Conservation (phyloP, 2,888 invertebrate species). For the Rugalucina vietnamica region DNA sequence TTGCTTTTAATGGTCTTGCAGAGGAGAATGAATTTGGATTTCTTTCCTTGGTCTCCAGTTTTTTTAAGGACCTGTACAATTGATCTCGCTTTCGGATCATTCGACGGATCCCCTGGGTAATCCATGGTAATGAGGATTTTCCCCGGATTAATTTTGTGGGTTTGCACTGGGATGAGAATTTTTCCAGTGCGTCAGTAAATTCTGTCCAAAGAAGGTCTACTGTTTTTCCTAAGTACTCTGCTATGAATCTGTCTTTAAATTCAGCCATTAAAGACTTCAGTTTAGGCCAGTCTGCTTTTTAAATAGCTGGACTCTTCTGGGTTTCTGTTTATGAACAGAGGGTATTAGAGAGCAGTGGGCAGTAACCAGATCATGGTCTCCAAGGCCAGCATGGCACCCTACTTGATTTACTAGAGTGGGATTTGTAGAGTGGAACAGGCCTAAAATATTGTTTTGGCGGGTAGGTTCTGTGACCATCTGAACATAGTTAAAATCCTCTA, state of each 20-base stretch:
- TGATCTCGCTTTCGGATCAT: constrained; percentile 1
- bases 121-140: background rate
- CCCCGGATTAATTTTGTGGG: background rate
- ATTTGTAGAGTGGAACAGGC: background rate
- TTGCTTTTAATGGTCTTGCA: background rate
- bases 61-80: background rate
- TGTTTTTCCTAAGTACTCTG: background rate
- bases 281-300: background rate
- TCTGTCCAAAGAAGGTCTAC: background rate
- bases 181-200: background rate
- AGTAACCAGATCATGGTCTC: background rate
- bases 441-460: background rate
- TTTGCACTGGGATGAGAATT: background rate
- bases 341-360: background rate
- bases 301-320: background rate
- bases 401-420: background rate
- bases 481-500: too few relatives aligned
- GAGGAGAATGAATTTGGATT: background rate
- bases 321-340: background rate
- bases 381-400: background rate
- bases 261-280: background rate
- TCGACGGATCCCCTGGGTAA: background rate
- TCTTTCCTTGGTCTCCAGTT: background rate
- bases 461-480: too few relatives aligned
- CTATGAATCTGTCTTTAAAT: background rate